Conservation (phyloP, 2,888 invertebrate genomes). For the Furcula furcula region DNA sequence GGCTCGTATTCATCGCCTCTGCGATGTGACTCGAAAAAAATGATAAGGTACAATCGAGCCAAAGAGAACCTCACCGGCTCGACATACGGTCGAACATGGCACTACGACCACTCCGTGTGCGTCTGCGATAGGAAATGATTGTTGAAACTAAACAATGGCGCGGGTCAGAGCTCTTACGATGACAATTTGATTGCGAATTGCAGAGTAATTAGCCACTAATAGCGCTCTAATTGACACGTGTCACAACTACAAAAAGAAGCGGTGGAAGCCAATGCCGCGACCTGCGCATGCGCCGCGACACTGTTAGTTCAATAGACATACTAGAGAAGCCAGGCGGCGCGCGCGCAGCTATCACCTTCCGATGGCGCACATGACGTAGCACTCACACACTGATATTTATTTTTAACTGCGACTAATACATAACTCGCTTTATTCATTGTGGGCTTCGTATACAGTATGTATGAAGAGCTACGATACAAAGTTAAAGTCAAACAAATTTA, state of each 20-base stretch:
- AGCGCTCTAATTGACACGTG: slow-evolving; percentile 24
- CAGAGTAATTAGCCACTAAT: slow-evolving; percentile 23
- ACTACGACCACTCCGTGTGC: background rate
- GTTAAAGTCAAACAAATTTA: too few species aligned
- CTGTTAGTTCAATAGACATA: too few species aligned
- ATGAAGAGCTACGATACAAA: too few species aligned
- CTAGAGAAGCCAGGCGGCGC: too few species aligned
- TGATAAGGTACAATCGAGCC: background rate
- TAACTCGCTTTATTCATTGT: too few species aligned
- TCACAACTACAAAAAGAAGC: slow-evolving; percentile 9
- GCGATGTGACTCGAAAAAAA: slow-evolving; percentile 3
- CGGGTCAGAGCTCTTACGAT: slow-evolving; percentile 30
- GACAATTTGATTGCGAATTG: slow-evolving; percentile 32
- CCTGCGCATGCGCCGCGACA: too few species aligned
- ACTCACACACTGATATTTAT: too few species aligned
- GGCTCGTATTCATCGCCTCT: slow-evolving; percentile 19
- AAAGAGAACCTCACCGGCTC: background rate
- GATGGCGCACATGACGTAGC: too few species aligned
- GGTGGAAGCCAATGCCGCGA: background rate
- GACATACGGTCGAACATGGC: slow-evolving; percentile 3
- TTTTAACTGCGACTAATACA: too few species aligned
- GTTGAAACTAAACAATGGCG: slow-evolving; percentile 36
- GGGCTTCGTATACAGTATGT: too few species aligned
- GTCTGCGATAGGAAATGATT: slow-evolving; percentile 31
- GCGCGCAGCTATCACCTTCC: too few species aligned